phyloP scores from a whole-genome alignment of 1,140 invertebrate species.

The Aphidius ervi region DNA sequence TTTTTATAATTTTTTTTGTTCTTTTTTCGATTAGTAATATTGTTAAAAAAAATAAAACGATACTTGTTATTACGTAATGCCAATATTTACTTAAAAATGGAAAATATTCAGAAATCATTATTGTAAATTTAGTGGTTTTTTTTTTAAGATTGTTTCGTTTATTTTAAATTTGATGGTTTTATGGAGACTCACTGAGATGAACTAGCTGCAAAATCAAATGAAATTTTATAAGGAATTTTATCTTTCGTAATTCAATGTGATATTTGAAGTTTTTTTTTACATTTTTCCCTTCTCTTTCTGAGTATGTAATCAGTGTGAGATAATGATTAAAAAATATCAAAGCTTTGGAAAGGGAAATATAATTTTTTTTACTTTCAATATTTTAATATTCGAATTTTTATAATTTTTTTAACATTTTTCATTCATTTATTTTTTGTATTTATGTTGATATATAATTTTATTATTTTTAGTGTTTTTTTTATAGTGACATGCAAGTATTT shows the following conservation, averaged over 20 bases:
- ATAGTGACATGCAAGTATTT: too few species aligned
- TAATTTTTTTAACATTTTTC: background rate
- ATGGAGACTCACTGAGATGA: background rate
- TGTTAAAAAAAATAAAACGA: conserved; percentile 27
- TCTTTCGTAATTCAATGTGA: background rate
- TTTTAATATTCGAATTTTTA: too few species aligned
- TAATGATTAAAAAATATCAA: too few species aligned
- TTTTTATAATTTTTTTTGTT: conserved; percentile 12
- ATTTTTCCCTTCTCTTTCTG: background rate
- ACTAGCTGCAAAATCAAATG: background rate
- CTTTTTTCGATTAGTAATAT: conserved; percentile 23
- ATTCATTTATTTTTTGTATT: too few species aligned
- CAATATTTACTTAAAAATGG: conserved; percentile 43
- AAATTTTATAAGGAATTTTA: conserved; percentile 3
- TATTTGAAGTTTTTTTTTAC: background rate
- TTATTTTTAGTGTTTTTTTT: too few species aligned
- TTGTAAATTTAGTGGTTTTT: background rate
- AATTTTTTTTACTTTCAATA: too few species aligned
- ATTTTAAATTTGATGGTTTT: background rate
- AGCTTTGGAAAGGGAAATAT: too few species aligned
- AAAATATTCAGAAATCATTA: conserved; percentile 36
- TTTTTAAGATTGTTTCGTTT: background rate
- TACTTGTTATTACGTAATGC: conserved; percentile 30
- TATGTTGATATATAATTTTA: too few species aligned
- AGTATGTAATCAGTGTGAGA: background rate